phyloP scores from a whole-genome alignment of 2,797 vertebrate species.

The Peromyscus eremicus region DNA sequence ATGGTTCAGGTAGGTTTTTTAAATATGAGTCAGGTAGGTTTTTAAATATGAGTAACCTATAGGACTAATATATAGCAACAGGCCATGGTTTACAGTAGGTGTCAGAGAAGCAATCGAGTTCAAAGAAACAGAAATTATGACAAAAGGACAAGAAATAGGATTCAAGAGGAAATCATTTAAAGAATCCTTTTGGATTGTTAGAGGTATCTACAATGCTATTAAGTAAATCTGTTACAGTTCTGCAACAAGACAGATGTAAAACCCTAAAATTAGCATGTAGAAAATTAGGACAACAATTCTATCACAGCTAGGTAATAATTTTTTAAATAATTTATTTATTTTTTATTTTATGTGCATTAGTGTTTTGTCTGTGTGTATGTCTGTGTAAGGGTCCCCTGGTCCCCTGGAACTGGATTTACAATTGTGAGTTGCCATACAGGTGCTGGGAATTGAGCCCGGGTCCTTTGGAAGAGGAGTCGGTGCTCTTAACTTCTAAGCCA shows the following conservation, averaged over 20 bases:
- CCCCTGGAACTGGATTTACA: too few species aligned
- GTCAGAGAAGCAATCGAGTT: not conserved
- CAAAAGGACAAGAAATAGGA: slow-evolving; percentile 2
- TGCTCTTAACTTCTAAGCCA: too few species aligned
- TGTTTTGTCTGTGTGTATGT: too few species aligned
- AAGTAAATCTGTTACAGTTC: not conserved
- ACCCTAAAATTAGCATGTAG: slow-evolving; percentile 2
- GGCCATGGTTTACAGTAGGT: not conserved
- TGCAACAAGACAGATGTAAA: slow-evolving; percentile 1
- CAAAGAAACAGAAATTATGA: slow-evolving; percentile 38
- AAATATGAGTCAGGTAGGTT: slow-evolving; percentile 13
- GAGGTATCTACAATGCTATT: not conserved
- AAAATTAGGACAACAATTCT: slow-evolving; percentile 1
- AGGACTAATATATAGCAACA: slow-evolving; percentile 39
- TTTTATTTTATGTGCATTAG: too few species aligned
- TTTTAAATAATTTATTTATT: too few species aligned
- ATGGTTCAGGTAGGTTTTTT: not conserved
- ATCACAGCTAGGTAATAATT: slow-evolving; percentile 5
- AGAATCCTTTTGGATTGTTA: not conserved
- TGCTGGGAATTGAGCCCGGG: too few species aligned
- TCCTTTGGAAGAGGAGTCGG: too few species aligned
- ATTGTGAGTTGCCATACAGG: too few species aligned
- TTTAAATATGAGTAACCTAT: not conserved
- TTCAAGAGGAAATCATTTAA: slow-evolving; percentile 47
- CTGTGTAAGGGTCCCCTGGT: too few species aligned